Evolutionary conservation across 2,113 vertebrate species (phyloP).

Genomic region (Mus musculus): DNA sequence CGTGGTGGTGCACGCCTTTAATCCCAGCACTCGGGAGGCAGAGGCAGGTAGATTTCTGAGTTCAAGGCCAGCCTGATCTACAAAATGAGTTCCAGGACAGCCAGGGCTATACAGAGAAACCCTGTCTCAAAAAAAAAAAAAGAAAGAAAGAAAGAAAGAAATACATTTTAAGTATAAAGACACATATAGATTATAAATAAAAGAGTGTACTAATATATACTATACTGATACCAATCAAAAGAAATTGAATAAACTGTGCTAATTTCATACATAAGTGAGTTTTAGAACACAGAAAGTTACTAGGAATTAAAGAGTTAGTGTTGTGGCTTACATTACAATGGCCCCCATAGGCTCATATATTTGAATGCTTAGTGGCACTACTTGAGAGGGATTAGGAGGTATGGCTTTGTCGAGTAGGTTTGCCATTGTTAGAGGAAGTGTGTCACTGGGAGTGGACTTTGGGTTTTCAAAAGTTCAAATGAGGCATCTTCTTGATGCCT

Average conservation of each 20-base stretch:
- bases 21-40: no score
- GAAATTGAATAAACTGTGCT: background rate
- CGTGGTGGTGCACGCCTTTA: no score
- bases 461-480: background rate
- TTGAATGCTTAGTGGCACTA: background rate
- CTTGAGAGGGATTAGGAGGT: background rate
- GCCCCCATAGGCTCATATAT: background rate
- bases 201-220: background rate
- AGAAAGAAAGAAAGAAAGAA: background rate
- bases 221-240: background rate
- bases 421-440: background rate
- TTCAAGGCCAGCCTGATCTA: no score
- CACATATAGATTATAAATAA: background rate
- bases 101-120: no score
- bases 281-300: background rate
- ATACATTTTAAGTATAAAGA: background rate
- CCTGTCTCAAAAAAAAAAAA: no score
- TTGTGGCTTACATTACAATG: background rate
- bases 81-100: no score
- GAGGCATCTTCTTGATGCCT: background rate
- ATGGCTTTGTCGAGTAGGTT: background rate
- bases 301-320: background rate
- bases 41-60: no score
- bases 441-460: background rate
- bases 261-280: background rate